phyloP scores from a whole-genome alignment of 1,140 invertebrate genomes.

The Drosophila subobscura region DNA sequence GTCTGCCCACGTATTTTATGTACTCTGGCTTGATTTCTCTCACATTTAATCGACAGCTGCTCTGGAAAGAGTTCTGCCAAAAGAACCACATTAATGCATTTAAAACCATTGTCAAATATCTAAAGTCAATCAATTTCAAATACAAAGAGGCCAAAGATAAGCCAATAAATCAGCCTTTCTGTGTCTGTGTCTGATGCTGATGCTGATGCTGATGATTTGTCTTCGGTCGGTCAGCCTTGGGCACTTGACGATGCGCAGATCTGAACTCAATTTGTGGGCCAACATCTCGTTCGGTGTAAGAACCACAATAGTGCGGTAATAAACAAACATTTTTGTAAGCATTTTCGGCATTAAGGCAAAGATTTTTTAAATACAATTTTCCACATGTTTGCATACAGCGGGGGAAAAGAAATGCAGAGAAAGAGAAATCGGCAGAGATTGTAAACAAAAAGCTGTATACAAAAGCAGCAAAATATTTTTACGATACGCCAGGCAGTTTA shows the following conservation, averaged over 20 bases:
- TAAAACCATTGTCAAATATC: slow-evolving; percentile 40
- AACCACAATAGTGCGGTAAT: slow-evolving; percentile 28
- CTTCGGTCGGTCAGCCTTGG: slow-evolving; percentile 17
- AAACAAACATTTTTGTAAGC: slow-evolving; percentile 63
- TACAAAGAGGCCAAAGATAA: slow-evolving; percentile 22
- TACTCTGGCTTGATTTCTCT: slow-evolving; percentile 23
- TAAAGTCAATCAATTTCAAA: slow-evolving; percentile 27
- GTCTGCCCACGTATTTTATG: slow-evolving; percentile 11
- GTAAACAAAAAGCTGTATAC: slow-evolving; percentile 71
- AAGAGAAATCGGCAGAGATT: slow-evolving; percentile 23
- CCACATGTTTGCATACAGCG: slow-evolving; percentile 20
- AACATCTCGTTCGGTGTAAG: slow-evolving; percentile 24
- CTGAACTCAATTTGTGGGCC: slow-evolving; percentile 43
- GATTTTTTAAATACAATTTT: slow-evolving; percentile 68
- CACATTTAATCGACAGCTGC: slow-evolving; percentile 70
- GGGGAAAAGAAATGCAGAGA: not conserved
- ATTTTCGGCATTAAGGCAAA: slow-evolving; percentile 41
- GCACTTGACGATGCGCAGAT: slow-evolving; percentile 41
- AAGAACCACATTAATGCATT: slow-evolving; percentile 22
- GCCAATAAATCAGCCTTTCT: slow-evolving; percentile 12
- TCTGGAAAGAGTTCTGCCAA: slow-evolving; percentile 11
- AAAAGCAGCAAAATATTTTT: slow-evolving; percentile 69
- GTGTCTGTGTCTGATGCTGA: slow-evolving; percentile 4
- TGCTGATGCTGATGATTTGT: slow-evolving; percentile 30
- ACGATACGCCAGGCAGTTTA: slow-evolving; percentile 59